These are phyloP conservation scores for Hormiphora californensis DNA, from an alignment of 37 sponge, comb jelly and placozoan species.

Conservation along the genomic window DNA sequence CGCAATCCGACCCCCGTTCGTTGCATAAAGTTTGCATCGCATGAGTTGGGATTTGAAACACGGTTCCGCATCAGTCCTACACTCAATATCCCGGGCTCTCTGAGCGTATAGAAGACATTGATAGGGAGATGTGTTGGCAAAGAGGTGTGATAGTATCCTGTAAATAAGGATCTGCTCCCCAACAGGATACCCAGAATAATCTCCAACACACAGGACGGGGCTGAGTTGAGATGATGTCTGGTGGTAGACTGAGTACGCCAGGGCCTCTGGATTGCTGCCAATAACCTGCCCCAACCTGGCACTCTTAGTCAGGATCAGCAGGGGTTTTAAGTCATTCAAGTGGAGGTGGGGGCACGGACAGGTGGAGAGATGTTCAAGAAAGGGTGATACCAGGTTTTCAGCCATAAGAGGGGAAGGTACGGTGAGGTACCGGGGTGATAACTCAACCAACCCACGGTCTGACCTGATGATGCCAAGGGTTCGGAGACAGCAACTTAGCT, in stretches of 20 bases:
- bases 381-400: background rate
- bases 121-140: background rate
- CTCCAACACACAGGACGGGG: too few species aligned
- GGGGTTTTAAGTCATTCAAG: background rate
- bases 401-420: background rate
- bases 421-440: background rate
- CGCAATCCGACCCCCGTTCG: too few species aligned
- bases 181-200: too few species aligned
- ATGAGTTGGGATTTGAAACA: too few species aligned
- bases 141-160: slow-evolving; percentile 6
- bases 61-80: background rate
- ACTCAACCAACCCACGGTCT: background rate
- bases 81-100: background rate
- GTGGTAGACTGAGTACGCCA: background rate
- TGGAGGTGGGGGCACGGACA: background rate
- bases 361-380: background rate
- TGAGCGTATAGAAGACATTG: background rate
- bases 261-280: slow-evolving; percentile 12
- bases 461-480: background rate
- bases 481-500: background rate
- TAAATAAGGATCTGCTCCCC: slow-evolving; percentile 10
- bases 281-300: background rate
- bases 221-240: background rate
- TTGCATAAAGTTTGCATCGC: too few species aligned
- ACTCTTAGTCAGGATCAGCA: background rate